Base-by-base conservation (phyloP, 2,797 vertebrate genomes). In the Apogon hyalosoma region DNA sequence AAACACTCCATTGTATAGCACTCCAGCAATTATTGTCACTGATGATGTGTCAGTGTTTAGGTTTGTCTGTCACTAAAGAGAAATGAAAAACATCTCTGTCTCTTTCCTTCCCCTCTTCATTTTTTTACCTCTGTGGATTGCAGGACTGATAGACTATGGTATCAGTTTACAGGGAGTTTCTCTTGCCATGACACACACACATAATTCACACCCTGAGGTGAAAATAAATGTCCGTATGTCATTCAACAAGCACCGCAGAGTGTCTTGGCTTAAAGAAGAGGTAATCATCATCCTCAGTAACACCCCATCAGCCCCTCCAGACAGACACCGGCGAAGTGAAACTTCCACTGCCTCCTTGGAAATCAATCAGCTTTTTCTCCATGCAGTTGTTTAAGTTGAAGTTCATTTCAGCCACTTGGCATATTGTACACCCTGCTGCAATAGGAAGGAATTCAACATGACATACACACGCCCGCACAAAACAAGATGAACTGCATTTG, bases 131-230 rank as follows among this genome's bases (percentile, higher is more conserved):
- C 8, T 63, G 56, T 63, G 50, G n/a, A 55, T 15, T 57, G 43
- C 49, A 45, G 57, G 54, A 55, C 19, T 63, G 77, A 82, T 70
- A 46, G 71, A 64, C 46, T 54, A 3, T 10, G 41, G 79, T 83
- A 73, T 92, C 87, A 36, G 3, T 48, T 93, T 90, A 82, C 89
- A 71, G 87, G 88, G 87, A 84, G 79, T 89, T 87, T 90, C 80
- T 86, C 63, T 70, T 75, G 70, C 55, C 55, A 19, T 69, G 61
- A 75, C 73, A 72, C 71, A 66, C 58, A 73, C 66, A 73, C 68
- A 80, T 65, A 66, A 75, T 73, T 82, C 73, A 75, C 80, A 88
- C 86, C 84, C 86, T 12, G 64, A 74, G 86, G 90, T 82, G 73
- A 81, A 79, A 73, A 73, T 0, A 2, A 77, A 82, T 59, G 84